These are phyloP conservation scores for Octodonta nipae DNA, from an alignment of 2,888 invertebrate species.

Conservation along the genomic window DNA sequence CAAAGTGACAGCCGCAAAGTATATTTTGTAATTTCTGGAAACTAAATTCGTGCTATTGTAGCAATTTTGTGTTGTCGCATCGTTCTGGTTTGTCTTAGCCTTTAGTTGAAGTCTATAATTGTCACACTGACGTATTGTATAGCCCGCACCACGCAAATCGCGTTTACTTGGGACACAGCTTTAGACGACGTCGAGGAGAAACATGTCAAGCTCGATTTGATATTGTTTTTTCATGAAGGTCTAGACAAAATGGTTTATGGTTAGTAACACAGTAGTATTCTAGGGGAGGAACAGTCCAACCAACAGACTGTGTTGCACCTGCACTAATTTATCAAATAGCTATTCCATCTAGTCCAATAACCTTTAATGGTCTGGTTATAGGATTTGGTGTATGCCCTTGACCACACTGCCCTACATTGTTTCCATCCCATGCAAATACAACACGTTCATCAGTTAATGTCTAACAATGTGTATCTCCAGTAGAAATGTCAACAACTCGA, in stretches of 20 bases:
- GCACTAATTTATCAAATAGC: conserved; percentile 48
- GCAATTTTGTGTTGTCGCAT: no score
- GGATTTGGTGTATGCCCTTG: conserved; percentile 47
- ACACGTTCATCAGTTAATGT: conserved; percentile 43
- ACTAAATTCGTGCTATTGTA: no score
- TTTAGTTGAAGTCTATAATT: no score
- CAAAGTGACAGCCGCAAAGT: no score
- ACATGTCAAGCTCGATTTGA: no score
- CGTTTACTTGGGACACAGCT: no score
- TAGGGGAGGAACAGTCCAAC: conserved; percentile 42
- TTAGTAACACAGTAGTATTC: conserved; percentile 41
- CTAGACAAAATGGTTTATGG: conserved; percentile 48
- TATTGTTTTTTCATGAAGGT: conserved; percentile 48
- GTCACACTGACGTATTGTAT: no score
- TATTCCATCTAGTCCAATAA: conserved; percentile 41
- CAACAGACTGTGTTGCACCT: conserved; percentile 50
- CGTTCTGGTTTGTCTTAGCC: no score
- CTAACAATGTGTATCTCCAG: conserved; percentile 48
- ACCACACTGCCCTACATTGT: conserved; percentile 52
- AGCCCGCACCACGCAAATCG: no score
- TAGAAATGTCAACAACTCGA: conserved; percentile 44
- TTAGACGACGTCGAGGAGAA: no score
- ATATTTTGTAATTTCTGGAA: no score
- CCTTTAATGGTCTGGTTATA: conserved; percentile 42
- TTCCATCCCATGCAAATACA: conserved; percentile 48